Evolutionary conservation across 2,113 vertebrate genomes (phyloP), one percentile per base, ranked within the genome.

Genomic region (Ammodramus savannarum): DNA sequence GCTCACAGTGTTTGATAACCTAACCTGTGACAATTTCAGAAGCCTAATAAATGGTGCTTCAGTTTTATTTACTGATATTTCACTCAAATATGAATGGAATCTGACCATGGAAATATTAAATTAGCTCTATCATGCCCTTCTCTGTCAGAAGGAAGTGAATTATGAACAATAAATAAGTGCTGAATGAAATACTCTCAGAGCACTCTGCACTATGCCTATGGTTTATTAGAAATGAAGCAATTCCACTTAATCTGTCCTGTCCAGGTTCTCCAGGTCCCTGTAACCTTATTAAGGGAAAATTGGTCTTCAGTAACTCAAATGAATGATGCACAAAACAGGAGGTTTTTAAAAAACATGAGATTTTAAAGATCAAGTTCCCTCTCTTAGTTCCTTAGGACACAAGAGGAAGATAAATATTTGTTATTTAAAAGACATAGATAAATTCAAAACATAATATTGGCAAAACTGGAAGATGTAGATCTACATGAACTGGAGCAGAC

Each of bases 11-110:
- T 84, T 96, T 95, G 95, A 97, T 97, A 96, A 96, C 90, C 96
- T 96, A 95, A 94, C 95, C 94, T 90, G 68, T 97, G 97, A 96
- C 96, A 95, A 97, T 96, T 96, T 86, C 88, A 95, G 95, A 85
- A 95, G 66, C 74, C 79, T 97, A 97, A 96, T 96, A 96, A 97
- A 97, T 97, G 82, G 58, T 86, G 62, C 92, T 96, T 96, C 96
- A 93, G 80, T 93, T 96, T 97, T 96, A 95, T 97, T 97, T 97
- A 97, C 96, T 97, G 97, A 97, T 97, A 95, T 95, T 96, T 97
- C 90, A 82, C 87, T 97, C 96, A 92, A 95, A 96, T 96, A 95
- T 95, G 94, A 97, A 96, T 96, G 91, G 95, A 97, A 96, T 96
- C 92, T 79, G 69, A 95, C 90, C 96, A 78, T 51, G 84, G 71